Evolutionary conservation across 2,113 vertebrate genomes (phyloP), one percentile per base, ranked within the genome.

Genomic region (Sialia sialis): DNA sequence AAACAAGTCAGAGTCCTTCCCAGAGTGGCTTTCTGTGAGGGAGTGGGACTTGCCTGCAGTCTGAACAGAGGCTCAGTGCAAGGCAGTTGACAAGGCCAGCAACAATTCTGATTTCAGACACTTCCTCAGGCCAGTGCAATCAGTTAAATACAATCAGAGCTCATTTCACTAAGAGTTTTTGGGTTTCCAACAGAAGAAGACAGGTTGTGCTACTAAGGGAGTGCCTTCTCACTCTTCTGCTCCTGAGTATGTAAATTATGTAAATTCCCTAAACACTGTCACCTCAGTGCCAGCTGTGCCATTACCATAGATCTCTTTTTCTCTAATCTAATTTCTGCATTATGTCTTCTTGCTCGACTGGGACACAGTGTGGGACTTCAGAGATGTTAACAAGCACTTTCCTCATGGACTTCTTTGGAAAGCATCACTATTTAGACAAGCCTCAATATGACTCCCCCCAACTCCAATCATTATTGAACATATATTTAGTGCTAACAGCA

Each of bases 11-110:
- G 56, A 49, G 34, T 27, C 18, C 43, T 80, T 44, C 30, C 6
- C 13, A 44, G 7, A 2, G 0, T 18, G 44, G 8, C 11, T 30
- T 60, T 3, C 20, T 74, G 34, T 1, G 4, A 87, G 36, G 48
- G 15, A 8, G 7, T n/a, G 13, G 18, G 39, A 83, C 19, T 4
- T 77, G 9, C 11, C 25, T 26, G 21, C 16, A 58, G 30, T 38
- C 13, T 64, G 63, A 48, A 22, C 3, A 44, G 36, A 60, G 6
- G 11, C 18, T 38, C 41, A 52, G 18, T 15, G 20, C 58, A 64
- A 73, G 39, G 14, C 55, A 75, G 46, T 19, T 0, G 16, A 70
- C 7, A n/a, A 64, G 29, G 16, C 63, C 58, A 75, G 15, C n/a
- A 90, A 49, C 6, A 79, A 39, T 74, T 81, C 15, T 54, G 17